Evolutionary conservation across 1,140 invertebrate genomes (phyloP), one percentile per base, ranked within the genome.

Genomic region (Zaprionus ghesquierei): DNA sequence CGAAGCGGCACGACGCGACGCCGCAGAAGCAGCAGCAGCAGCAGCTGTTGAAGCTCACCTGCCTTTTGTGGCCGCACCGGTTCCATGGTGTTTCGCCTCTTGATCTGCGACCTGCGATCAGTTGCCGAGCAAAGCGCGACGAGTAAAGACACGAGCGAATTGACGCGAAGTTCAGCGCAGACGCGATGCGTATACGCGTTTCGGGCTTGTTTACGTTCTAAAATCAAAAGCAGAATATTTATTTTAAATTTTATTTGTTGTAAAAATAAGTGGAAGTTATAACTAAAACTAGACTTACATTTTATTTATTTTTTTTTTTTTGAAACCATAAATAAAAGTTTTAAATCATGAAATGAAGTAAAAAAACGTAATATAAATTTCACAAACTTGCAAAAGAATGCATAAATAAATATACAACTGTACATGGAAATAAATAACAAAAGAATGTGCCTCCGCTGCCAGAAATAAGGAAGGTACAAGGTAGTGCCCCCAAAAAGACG

Each of bases 1-100:
- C 10, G 31, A 33, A 33, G 12, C 31, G 31, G 13, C 12, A n/a
- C n/a, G 27, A 29, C 27, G 35, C 35, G n/a, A 33, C 25, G 50
- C 46, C 35, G 15, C 31, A 33, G 55, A 64, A 73, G 70, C 63
- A 61, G 70, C 41, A 33, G 55, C 70, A 73, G 70, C 63, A 61
- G 70, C 41, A 69, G 53, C 53, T 55, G 70, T 38, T 73, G 53
- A 35, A 64, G 50, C 62, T 31, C 35, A 56, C 51, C 29, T 66
- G 54, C 63, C 44, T 72, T 60, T 59, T 38, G 64, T 73, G 15
- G 56, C 64, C 4, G 49, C 70, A 69, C 70, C 56, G 70, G 70
- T 68, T 73, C 64, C 49, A 55, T 54, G 38, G 49, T 55, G 35
- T 50, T 38, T 69, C 51, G 49, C 60, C 38, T 29, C 27, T n/a